Percentiles rank a stretch among this genome's conserved stretches.
Evolutionary conservation across 2,113 vertebrate species (phyloP).

Genomic region (Osmerus eperlanus): DNA sequence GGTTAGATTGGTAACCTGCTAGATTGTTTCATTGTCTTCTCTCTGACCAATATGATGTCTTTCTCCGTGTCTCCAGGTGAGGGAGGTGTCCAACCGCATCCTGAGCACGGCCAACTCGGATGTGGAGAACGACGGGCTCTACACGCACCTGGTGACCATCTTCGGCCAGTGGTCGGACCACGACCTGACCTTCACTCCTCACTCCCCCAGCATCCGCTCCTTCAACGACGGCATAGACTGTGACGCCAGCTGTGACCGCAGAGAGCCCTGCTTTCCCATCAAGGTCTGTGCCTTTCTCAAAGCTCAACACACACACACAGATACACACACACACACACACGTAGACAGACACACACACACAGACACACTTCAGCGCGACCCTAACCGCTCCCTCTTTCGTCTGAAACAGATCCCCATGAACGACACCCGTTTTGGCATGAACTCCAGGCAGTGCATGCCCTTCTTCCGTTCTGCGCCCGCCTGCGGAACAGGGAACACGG

Average conservation of each 20-base stretch:
- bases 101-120: slow-evolving; percentile 54
- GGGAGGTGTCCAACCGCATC: slow-evolving; percentile 77
- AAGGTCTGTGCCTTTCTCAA: slow-evolving; percentile 58
- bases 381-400: background rate
- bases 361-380: background rate
- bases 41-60: background rate
- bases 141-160: slow-evolving; percentile 76
- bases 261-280: slow-evolving; percentile 78
- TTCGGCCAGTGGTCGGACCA: slow-evolving; percentile 87
- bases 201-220: slow-evolving; percentile 69
- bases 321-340: slow-evolving; percentile 4
- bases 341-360: background rate
- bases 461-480: slow-evolving; percentile 76
- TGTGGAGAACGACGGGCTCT: slow-evolving; percentile 64
- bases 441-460: slow-evolving; percentile 70
- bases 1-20: background rate
- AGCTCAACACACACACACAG: slow-evolving; percentile 20
- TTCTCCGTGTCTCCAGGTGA: slow-evolving; percentile 63
- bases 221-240: slow-evolving; percentile 65
- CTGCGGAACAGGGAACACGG: slow-evolving; percentile 57
- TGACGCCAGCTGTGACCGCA: slow-evolving; percentile 66
- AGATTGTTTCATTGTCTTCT: background rate
- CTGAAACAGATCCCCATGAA: slow-evolving; percentile 71
- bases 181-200: slow-evolving; percentile 76
- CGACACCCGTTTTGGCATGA: slow-evolving; percentile 63